Percentiles rank a stretch among this genome's conserved stretches.
phyloP scores from a whole-genome alignment of 2,113 vertebrate genomes.

The Hirundichthys speculiger region DNA sequence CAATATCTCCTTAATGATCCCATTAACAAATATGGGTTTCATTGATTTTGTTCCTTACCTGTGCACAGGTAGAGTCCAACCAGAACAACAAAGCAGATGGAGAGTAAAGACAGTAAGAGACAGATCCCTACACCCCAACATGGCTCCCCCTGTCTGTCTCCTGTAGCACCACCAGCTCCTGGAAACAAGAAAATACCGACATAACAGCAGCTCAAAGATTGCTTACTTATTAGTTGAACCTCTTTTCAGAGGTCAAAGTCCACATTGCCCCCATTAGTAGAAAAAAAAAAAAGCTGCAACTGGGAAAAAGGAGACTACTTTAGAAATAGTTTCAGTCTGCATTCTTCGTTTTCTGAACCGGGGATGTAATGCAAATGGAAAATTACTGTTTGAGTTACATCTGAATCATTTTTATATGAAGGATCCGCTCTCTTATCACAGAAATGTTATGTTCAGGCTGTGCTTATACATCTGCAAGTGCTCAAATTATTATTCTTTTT shows the following conservation, averaged over 20 bases:
- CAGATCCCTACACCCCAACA: slow-evolving; percentile 42
- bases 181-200: background rate
- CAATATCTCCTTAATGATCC: no score
- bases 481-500: no score
- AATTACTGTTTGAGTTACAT: no score
- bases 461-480: no score
- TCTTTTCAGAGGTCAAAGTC: background rate
- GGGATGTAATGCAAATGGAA: no score
- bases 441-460: no score
- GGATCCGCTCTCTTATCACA: no score
- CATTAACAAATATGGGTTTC: no score
- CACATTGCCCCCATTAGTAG: no score
- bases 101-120: slow-evolving; percentile 1
- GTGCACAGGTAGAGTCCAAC: slow-evolving; percentile 20
- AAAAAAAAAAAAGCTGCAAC: no score
- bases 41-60: slow-evolving; percentile 31
- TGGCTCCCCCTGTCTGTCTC: accelerated
- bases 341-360: background rate
- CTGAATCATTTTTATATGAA: no score
- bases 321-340: background rate
- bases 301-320: background rate
- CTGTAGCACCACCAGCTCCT: background rate
- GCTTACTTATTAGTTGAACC: background rate
- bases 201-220: background rate
- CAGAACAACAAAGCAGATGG: background rate